These are phyloP conservation scores for Dreissena rostriformis DNA, from an alignment of 1,140 invertebrate species.

Conservation along the genomic window DNA sequence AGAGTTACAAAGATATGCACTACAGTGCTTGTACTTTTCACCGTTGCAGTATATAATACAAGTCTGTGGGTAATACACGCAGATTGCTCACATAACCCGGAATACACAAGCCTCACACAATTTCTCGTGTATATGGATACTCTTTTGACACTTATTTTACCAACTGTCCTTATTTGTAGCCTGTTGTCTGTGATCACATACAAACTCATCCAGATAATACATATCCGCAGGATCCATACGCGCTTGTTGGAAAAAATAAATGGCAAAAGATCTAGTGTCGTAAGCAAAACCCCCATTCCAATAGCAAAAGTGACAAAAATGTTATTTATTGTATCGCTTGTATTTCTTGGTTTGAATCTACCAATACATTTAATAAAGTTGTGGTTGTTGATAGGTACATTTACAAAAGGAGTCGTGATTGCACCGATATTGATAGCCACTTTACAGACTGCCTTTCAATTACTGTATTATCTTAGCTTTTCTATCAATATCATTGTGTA, in stretches of 20 bases:
- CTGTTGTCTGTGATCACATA: slow-evolving; percentile 3
- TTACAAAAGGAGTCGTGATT: slow-evolving; percentile 40
- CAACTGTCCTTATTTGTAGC: slow-evolving; percentile 1
- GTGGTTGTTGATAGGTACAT: slow-evolving; percentile 12
- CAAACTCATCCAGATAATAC: slow-evolving; percentile 5
- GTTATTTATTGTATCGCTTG: neutral
- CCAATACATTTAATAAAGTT: slow-evolving; percentile 16
- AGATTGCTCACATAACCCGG: no score
- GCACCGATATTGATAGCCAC: slow-evolving; percentile 66
- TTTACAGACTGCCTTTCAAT: slow-evolving; percentile 81
- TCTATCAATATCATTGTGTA: slow-evolving; percentile 93
- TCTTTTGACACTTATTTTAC: neutral
- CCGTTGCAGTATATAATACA: neutral
- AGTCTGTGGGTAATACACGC: slow-evolving; percentile 1
- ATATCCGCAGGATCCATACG: no score
- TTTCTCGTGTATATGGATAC: slow-evolving; percentile 8
- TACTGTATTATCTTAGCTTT: slow-evolving; percentile 90
- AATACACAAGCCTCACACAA: slow-evolving; percentile 13
- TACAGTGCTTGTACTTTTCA: neutral
- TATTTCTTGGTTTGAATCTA: slow-evolving; percentile 60
- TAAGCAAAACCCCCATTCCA: neutral
- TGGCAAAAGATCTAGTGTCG: neutral
- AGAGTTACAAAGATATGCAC: neutral
- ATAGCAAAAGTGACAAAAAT: no score
- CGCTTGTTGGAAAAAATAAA: neutral